A percentile compares a stretch with the other conserved stretches of the same genome.
phyloP scores from a whole-genome alignment of 2,888 invertebrate genomes.

The Gari tellinella region DNA sequence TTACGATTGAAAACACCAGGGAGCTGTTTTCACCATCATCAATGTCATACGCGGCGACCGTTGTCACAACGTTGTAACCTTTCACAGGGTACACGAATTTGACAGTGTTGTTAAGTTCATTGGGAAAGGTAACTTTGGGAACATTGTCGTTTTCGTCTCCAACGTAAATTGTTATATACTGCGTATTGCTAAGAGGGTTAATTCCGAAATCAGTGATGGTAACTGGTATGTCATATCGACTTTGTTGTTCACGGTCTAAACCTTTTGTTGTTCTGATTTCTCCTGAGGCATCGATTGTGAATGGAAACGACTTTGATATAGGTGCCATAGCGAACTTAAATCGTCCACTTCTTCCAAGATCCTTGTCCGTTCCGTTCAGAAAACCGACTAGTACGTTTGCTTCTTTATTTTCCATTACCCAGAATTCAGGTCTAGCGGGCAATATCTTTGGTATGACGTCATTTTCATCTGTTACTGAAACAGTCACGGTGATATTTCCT shows the following conservation, averaged over 20 bases:
- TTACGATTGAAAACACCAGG: constrained; percentile 38
- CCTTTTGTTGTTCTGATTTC: constrained; percentile 57
- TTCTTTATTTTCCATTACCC: constrained; percentile 50
- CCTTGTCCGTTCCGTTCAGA: constrained; percentile 58
- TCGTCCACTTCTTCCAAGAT: constrained; percentile 70
- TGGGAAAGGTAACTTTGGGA: constrained; percentile 74
- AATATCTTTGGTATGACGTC: constrained; percentile 61
- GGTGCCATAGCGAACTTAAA: constrained; percentile 46
- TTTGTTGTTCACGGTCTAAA: constrained; percentile 68
- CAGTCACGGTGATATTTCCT: constrained; percentile 62
- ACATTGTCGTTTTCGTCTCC: constrained; percentile 73
- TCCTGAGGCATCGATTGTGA: constrained; percentile 64
- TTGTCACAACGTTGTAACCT: constrained; percentile 50
- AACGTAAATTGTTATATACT: constrained; percentile 66
- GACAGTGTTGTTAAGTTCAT: constrained; percentile 69
- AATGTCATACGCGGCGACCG: constrained; percentile 48
- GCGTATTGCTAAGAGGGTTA: constrained; percentile 61
- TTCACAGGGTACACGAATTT: constrained; percentile 47
- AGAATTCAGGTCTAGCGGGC: constrained; percentile 46
- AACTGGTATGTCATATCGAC: constrained; percentile 66
- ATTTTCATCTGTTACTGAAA: constrained; percentile 58
- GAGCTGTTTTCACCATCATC: constrained; percentile 55
- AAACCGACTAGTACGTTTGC: constrained; percentile 47
- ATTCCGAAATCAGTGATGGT: constrained; percentile 67
- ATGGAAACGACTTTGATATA: constrained; percentile 59